phyloP scores from a whole-genome alignment of 2,113 vertebrate species.

The Hoplias malabaricus region DNA sequence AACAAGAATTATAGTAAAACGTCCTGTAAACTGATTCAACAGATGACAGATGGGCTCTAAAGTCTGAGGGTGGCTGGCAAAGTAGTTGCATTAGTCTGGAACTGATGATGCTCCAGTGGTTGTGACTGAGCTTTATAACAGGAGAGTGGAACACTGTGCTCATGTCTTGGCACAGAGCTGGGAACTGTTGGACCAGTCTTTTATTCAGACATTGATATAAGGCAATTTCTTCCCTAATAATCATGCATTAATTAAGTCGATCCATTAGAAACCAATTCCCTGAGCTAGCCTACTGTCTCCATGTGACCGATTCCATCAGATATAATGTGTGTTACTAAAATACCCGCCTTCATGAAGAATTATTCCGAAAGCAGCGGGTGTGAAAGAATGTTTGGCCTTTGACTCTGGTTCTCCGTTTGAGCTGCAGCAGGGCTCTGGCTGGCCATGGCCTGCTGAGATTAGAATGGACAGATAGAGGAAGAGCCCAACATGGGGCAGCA shows the following conservation, averaged over 20 bases:
- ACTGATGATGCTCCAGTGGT: background rate
- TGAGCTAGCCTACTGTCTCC: background rate
- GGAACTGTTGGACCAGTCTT: background rate
- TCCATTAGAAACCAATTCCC: conserved; percentile 13
- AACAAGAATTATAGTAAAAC: background rate
- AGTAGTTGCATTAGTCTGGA: background rate
- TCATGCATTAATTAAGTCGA: background rate
- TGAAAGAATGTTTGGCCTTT: conserved; percentile 31
- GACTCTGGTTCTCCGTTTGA: conserved; percentile 21
- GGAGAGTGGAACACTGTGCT: background rate
- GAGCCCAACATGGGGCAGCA: conserved; percentile 22
- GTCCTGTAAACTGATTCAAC: background rate
- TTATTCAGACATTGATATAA: background rate
- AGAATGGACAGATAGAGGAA: conserved; percentile 46
- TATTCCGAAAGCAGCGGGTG: conserved; percentile 19
- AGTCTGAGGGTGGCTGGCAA: background rate
- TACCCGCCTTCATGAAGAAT: background rate
- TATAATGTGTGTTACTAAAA: background rate
- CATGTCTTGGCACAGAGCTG: background rate
- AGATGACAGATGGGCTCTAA: background rate
- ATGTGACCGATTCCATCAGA: background rate
- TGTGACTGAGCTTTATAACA: background rate
- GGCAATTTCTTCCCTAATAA: background rate
- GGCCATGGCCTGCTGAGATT: conserved; percentile 32
- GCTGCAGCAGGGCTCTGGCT: conserved; percentile 25